phyloP scores from a whole-genome alignment of 2,888 invertebrate genomes.

The Agrotis puta region DNA sequence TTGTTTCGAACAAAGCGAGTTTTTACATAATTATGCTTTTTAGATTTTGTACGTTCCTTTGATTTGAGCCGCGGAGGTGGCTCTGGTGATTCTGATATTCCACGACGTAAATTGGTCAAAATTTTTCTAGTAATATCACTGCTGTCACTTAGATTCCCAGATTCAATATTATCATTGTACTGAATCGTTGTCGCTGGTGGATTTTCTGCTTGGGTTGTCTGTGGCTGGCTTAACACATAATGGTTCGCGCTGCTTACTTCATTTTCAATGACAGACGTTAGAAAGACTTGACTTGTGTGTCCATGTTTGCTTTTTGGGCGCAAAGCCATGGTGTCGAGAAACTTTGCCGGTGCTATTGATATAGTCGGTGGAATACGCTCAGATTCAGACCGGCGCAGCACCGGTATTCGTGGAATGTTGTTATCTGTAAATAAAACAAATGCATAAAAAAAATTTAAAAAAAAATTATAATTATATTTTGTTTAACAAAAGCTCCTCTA shows the following conservation, averaged over 20 bases:
- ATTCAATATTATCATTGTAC: conserved; percentile 74
- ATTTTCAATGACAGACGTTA: conserved; percentile 83
- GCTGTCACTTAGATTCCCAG: conserved; percentile 85
- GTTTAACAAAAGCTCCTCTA: neutral
- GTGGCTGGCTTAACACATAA: conserved; percentile 58
- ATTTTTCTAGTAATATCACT: conserved; percentile 87
- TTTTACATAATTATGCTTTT: conserved; percentile 89
- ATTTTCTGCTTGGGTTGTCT: conserved; percentile 41
- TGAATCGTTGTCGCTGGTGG: conserved; percentile 25
- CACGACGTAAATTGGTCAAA: conserved; percentile 82
- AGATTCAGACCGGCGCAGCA: conserved; percentile 87
- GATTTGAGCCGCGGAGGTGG: conserved; percentile 86
- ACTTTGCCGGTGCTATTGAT: conserved; percentile 90
- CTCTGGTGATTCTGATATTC: conserved; percentile 86
- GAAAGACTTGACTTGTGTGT: conserved; percentile 92
- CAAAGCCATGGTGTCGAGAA: conserved; percentile 96
- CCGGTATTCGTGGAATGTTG: conserved; percentile 83
- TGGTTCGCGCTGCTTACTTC: conserved; percentile 69
- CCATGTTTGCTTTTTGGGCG: conserved; percentile 92
- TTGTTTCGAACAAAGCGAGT: conserved; percentile 87
- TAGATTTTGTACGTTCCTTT: conserved; percentile 82
- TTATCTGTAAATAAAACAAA: conserved; percentile 81
- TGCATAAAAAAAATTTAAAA: neutral
- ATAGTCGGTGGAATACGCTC: conserved; percentile 83
- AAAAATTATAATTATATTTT: neutral